Percentiles rank a stretch among this genome's conserved stretches.
Conservation (phyloP, 2,113 vertebrate genomes). For the Eidolon helvum region DNA sequence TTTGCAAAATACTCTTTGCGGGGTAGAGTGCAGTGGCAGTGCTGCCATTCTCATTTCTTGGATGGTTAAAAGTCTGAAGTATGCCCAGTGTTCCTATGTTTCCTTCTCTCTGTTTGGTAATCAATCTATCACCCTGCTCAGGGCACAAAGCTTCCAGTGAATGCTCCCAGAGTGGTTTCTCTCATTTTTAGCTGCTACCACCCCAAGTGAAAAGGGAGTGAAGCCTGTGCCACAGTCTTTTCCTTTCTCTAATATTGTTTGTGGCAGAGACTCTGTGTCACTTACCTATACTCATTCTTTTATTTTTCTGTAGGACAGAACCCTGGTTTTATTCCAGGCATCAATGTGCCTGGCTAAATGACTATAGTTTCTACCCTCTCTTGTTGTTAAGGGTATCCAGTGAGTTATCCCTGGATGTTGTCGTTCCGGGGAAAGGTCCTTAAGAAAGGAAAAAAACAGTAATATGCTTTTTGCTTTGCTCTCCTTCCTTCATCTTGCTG, state of each 20-base stretch:
- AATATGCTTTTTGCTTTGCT: not conserved
- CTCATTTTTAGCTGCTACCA: not conserved
- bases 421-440: not conserved
- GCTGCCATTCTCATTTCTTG: not conserved
- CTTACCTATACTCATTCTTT: not conserved
- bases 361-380: not conserved
- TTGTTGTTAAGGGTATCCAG: not conserved
- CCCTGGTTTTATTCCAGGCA: not conserved
- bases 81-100: not conserved
- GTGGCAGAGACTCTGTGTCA: not conserved
- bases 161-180: not conserved
- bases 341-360: not conserved
- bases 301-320: not conserved
- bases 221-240: not conserved
- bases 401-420: not conserved
- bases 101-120: not conserved
- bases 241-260: not conserved
- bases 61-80: not conserved
- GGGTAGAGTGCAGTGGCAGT: not conserved
- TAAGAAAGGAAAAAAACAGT: not conserved
- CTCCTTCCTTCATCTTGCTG: not conserved
- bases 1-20: not conserved
- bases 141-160: not conserved
- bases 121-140: not conserved
- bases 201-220: not conserved